phyloP scores from a whole-genome alignment of 2,797 vertebrate species.

The Gephyroberyx darwinii region DNA sequence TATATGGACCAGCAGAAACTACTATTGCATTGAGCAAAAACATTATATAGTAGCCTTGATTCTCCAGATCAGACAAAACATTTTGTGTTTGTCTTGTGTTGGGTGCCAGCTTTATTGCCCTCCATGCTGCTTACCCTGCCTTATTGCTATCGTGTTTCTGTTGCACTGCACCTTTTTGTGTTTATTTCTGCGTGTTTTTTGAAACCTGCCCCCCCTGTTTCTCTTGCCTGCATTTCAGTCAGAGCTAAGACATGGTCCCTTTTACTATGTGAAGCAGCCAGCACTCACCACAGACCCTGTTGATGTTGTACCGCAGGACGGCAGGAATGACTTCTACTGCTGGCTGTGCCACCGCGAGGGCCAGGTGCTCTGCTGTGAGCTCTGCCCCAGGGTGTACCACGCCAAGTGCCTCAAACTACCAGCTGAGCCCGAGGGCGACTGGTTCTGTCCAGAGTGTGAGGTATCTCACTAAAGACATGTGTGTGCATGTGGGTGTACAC shows the following conservation, averaged over 20 bases:
- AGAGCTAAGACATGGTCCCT: constrained; percentile 99
- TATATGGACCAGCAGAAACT: not conserved
- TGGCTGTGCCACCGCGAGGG: constrained; percentile 99
- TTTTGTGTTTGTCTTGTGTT: constrained; percentile 38
- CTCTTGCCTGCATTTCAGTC: constrained; percentile 99
- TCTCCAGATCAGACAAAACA: not conserved
- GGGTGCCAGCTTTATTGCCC: constrained; percentile 32
- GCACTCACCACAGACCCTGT: constrained; percentile 95
- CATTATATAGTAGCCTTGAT: not conserved
- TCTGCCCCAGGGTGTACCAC: constrained; percentile 94
- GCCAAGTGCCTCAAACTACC: constrained; percentile 99
- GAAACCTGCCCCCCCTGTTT: constrained; percentile 95
- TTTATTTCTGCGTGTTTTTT: constrained; percentile 88
- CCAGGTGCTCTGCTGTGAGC: constrained; percentile 99
- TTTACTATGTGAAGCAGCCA: constrained; percentile 99
- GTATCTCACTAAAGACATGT: constrained; percentile 69
- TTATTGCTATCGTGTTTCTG: constrained; percentile 74
- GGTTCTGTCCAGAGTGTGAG: constrained; percentile 95
- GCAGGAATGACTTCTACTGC: constrained; percentile 99
- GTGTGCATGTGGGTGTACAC: constrained; percentile 59
- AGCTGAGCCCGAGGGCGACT: constrained; percentile 93
- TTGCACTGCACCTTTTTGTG: constrained; percentile 81
- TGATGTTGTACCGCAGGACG: constrained; percentile 99
- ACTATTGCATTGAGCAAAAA: not conserved
- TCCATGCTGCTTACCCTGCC: constrained; percentile 66